Evolutionary conservation across 2,888 invertebrate species (phyloP).

Genomic region (Eupsilia transversa): DNA sequence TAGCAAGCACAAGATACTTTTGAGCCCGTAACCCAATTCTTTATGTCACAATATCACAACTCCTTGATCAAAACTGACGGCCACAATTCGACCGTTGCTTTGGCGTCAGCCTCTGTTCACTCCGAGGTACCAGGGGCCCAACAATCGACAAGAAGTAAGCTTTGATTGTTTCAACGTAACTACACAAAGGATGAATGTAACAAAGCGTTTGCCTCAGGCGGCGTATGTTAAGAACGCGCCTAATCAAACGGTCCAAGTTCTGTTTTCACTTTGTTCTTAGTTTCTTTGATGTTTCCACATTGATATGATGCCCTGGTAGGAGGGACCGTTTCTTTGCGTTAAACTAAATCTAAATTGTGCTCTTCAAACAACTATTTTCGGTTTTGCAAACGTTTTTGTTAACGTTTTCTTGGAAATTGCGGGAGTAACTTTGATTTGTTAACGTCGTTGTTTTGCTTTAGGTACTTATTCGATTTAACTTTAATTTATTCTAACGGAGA

Average conservation of each 20-base stretch:
- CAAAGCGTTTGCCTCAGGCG: conserved; percentile 86
- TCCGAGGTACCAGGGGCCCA: conserved; percentile 73
- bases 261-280: conserved; percentile 87
- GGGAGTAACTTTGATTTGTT: conserved; percentile 21
- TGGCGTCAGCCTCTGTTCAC: conserved; percentile 59
- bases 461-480: conserved; percentile 1
- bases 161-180: conserved; percentile 74
- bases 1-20: conserved; percentile 32
- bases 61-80: conserved; percentile 63
- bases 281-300: conserved; percentile 86
- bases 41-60: conserved; percentile 33
- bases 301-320: conserved; percentile 83
- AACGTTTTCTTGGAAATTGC: conserved; percentile 34
- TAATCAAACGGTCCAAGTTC: conserved; percentile 88
- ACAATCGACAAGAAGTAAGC: conserved; percentile 84
- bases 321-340: conserved; percentile 71
- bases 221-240: conserved; percentile 84
- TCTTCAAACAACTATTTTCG: conserved; percentile 57
- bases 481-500: neutral
- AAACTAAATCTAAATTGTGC: conserved; percentile 58
- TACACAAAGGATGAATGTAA: conserved; percentile 81
- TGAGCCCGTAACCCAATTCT: conserved; percentile 48
- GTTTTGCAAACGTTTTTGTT: conserved; percentile 43
- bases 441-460: neutral
- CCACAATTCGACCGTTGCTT: conserved; percentile 56